Base-by-base conservation (phyloP, 2,888 invertebrate genomes). In the Agonopterix alstromeriana region DNA sequence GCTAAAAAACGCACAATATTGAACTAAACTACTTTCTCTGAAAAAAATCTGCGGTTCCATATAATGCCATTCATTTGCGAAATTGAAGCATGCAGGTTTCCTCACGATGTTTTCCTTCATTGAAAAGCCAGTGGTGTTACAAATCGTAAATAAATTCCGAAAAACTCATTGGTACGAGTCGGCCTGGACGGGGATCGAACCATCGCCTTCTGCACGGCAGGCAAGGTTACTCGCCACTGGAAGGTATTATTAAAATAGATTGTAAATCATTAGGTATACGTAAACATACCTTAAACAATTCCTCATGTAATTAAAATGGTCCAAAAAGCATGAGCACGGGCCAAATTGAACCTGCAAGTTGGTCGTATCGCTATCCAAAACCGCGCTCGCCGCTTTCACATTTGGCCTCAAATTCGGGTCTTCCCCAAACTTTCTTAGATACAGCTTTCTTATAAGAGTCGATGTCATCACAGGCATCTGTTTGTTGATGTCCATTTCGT, bases 241-340 rank as follows among this genome's bases (percentile, higher is more conserved):
- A n/a, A n/a, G n/a, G n/a, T n/a, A 27, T 27, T 27, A 10, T 38
- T 38, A n/a, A 38, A n/a, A 38, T 38, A 3, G 17, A 38, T 38
- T 5, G 38, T 0, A 10, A 38, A n/a, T 38, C 38, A 38, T 38
- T 38, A n/a, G 4, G 10, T n/a, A 38, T 10, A n/a, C 38, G 38
- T 38, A 38, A 10, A 12, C 12, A 11, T 42, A 77, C 73, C 61
- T 64, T 46, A 80, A 67, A 61, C 77, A 77, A 12, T 63, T 60
- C 53, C 54, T 73, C 46, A 81, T 67, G 46, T 81, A 82, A 12
- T 52, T 49, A 48, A 73, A 77, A 53, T 74, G 67, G 0, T 67
- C 65, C 47, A 76, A 52, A 42, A 69, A 73, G 43, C 82, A 80
- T 0, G 58, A 59, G 27, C 78, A 77, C 0, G 70, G 66, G 1